These are phyloP conservation scores for Heliopora coerulea DNA, from an alignment of 92 coral and sea anemone species.

Conservation along the genomic window DNA sequence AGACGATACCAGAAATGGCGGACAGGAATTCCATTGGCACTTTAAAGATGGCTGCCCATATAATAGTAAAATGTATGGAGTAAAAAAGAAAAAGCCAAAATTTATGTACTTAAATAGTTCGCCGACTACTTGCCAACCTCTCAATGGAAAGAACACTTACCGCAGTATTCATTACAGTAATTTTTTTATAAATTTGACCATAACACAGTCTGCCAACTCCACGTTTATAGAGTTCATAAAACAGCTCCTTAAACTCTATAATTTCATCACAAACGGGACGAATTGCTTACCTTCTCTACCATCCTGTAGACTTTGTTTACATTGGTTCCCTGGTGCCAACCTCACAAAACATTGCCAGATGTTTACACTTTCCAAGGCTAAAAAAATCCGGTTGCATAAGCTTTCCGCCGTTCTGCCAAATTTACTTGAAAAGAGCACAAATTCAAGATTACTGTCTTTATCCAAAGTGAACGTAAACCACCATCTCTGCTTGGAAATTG, in stretches of 20 bases:
- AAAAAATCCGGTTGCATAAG: neutral
- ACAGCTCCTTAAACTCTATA: neutral
- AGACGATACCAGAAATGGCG: no score
- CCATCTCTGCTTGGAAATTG: no score
- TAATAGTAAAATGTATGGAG: no score
- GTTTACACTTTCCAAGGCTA: neutral
- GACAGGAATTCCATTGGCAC: no score
- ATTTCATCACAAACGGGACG: constrained; percentile 1
- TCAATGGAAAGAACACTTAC: neutral
- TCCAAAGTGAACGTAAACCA: neutral
- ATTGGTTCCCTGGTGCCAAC: constrained; percentile 20
- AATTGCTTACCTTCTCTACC: constrained; percentile 5
- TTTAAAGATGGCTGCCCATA: no score
- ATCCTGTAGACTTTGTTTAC: neutral
- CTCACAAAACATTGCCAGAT: neutral
- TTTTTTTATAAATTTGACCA: neutral
- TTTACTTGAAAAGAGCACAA: neutral
- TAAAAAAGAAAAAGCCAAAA: no score
- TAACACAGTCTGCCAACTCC: constrained; percentile 5
- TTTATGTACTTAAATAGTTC: no score
- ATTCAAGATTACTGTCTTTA: constrained; percentile 6
- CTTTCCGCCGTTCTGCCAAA: constrained; percentile 13
- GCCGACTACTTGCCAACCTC: constrained; percentile 19
- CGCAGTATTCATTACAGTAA: neutral
- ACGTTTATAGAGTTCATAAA: neutral